Evolutionary conservation across 2,888 invertebrate genomes (phyloP).

Genomic region (Xestoiulus laeticollis): DNA sequence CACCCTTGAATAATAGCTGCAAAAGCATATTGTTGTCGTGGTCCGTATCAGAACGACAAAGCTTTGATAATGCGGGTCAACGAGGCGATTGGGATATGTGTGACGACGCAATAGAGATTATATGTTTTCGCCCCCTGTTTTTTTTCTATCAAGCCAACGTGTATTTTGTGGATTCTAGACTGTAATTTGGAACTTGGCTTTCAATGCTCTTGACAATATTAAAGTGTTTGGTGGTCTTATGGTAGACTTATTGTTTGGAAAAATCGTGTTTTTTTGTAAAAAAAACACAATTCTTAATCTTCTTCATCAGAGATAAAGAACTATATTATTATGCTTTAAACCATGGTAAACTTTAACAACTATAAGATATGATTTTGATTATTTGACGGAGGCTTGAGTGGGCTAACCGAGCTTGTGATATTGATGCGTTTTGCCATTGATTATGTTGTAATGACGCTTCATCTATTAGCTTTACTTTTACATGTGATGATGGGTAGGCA

Average conservation of each 20-base stretch:
- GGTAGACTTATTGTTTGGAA: not conserved
- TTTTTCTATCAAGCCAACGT: not conserved
- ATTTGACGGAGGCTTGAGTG: too few species aligned
- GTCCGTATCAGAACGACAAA: not conserved
- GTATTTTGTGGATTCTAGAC: not conserved
- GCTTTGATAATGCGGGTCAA: not conserved
- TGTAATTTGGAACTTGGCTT: not conserved
- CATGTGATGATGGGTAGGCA: too few species aligned
- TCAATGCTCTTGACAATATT: too few species aligned
- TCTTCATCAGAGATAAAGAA: not conserved
- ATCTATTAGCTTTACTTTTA: too few species aligned
- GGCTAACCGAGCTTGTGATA: too few species aligned
- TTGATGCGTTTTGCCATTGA: too few species aligned
- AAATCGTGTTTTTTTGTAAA: too few species aligned
- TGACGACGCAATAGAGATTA: not conserved
- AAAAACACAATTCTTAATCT: not conserved
- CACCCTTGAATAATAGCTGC: not conserved
- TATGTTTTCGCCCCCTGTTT: not conserved
- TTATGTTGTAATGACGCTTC: too few species aligned
- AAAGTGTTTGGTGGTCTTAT: too few species aligned
- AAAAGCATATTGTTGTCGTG: not conserved
- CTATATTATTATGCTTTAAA: too few species aligned
- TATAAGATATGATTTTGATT: too few species aligned
- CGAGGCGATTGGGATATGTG: not conserved
- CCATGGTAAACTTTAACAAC: too few species aligned